Base-by-base conservation (phyloP, 35 echinoderm and acorn worm genomes). In the Lytechinus pictus region DNA sequence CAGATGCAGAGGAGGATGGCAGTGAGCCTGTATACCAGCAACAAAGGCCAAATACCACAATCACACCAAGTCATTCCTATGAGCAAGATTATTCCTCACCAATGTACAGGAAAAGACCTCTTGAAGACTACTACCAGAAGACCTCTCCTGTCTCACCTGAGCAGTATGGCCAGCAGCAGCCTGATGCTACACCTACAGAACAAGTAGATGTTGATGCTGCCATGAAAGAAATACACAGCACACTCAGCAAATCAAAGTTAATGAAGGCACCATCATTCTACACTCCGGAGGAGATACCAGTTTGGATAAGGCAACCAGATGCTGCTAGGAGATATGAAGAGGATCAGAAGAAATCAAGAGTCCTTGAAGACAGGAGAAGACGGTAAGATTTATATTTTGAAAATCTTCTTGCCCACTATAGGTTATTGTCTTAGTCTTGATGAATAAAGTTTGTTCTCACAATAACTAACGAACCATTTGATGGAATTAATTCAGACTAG, bases 1-100 rank as follows among this genome's bases (percentile, higher is more conserved):
- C 98, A 71, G 98, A 99, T 95, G 98, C 98, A 51, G 97, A 97
- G 54, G 98, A 99, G 55, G 97, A 99, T 87, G 98, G 94, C 55
- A 55, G 53, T 19, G 96, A 95, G 21, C 95, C 71, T 60, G 94
- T 92, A 86, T 28, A 93, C 92, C 21, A 19, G 4, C 16, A 14
- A 19, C 29, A 19, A 52, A 44, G 88, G 9, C 29, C 53, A 53
- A 93, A 93, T 24, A 33, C 92, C 12, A 57, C 53, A 53, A 54
- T 93, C 53, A 95, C 56, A 60, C 86, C 86, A 28, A 92, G 14
- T 79, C 79, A 95, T 86, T 55, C 89, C 52, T 95, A 86, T 9
- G 87, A 54, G 54, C 61, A 55, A 61, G 96, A 91, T 71, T 87
- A 94, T 79, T 95, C 90, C 28, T 95, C 95, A 87, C 89, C 92